Conservation (phyloP, 2,797 vertebrate species). For the Columba guinea region DNA sequence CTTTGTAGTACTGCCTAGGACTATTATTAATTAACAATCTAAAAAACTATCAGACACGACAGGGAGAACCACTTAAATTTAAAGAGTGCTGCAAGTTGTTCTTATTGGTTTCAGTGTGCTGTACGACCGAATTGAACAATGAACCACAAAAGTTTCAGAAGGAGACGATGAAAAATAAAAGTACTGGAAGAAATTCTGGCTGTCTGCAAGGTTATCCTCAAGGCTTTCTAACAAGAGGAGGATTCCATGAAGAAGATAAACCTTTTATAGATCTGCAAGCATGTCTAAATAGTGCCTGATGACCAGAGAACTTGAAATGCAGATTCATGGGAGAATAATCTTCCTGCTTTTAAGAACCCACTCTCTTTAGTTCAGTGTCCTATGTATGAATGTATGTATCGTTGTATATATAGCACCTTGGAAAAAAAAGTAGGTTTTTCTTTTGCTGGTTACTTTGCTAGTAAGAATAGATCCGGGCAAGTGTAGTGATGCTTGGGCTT, state of each 20-base stretch:
- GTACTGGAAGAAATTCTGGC: background rate
- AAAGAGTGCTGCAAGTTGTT: background rate
- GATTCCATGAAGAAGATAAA: background rate
- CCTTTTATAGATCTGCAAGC: background rate
- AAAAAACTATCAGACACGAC: background rate
- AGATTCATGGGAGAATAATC: background rate
- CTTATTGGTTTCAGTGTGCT: background rate
- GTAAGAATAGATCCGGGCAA: background rate
- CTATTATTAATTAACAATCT: background rate
- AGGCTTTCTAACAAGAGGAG: background rate
- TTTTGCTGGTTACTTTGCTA: background rate
- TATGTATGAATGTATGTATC: fast-evolving
- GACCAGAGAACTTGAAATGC: background rate
- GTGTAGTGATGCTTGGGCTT: background rate
- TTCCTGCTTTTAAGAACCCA: background rate
- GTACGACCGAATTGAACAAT: background rate
- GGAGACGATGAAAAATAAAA: background rate
- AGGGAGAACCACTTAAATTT: background rate
- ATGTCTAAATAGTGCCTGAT: background rate
- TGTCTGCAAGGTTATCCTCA: background rate
- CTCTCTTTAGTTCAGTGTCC: background rate
- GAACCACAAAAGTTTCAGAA: background rate
- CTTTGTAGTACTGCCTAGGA: background rate
- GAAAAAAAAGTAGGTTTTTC: background rate
- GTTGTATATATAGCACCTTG: background rate